Evolutionary conservation across 2,888 invertebrate species (phyloP), one percentile per base, ranked within the genome.

Genomic region (Endomychus coccineus): DNA sequence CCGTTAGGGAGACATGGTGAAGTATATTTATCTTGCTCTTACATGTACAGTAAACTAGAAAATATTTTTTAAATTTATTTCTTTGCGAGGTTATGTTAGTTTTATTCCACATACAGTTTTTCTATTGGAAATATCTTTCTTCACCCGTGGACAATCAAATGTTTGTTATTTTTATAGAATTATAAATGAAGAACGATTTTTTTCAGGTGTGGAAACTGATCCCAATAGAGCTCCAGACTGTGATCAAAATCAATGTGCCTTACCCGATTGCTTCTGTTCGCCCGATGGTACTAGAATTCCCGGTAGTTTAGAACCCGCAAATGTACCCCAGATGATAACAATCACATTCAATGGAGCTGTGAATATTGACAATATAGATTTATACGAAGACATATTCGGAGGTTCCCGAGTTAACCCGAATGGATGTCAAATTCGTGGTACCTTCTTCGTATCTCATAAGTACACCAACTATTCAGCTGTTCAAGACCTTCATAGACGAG

Each of bases 191-290:
- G n/a, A n/a, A n/a, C n/a, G n/a, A n/a, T 25, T 40, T 33, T 10
- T 70, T 70, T 12, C 69, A 90, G 90, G 86, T 58, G 88, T 90
- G 45, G 88, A 90, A 52, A 75, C 80, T 38, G 91, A 92, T 66
- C 91, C 91, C 11, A 91, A 91, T 68, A 77, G 90, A 54, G 90
- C 91, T 1, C 90, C 91, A 1, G 88, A 89, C 61, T 92, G 91
- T 61, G 90, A 91, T 61, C 80, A 82, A 34, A 85, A 83, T 39
- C 88, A 90, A 62, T 91, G 91, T 64, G 78, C 79, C 6, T 72
- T 91, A 14, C 91, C 91, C 2, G 90, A 91, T 62, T 91, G 91
- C 62, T 91, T 88, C 78, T 91, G 91, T 61, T 91, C 90, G 1
- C 86, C 89, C 46, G 90, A 90, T 56, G 90, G 90, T 49, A 90